Evolutionary conservation across 1,140 invertebrate species (phyloP).

Genomic region (Eumaeus atala): DNA sequence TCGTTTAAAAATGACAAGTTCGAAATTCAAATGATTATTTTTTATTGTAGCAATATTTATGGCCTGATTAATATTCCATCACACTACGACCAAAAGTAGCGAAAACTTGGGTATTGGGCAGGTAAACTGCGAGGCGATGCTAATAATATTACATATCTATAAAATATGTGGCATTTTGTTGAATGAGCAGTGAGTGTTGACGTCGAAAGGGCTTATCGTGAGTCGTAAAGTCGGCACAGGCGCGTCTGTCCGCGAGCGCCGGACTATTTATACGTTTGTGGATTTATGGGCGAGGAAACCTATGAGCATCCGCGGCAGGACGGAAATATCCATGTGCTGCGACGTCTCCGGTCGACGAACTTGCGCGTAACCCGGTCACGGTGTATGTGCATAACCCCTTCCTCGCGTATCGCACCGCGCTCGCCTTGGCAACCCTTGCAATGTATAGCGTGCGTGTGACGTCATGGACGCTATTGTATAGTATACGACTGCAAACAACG

Average conservation of each 20-base stretch:
- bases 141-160: too few species aligned
- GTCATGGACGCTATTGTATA: too few species aligned
- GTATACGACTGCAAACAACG: too few species aligned
- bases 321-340: slow-evolving; percentile 68
- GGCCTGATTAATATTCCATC: too few species aligned
- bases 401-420: background rate
- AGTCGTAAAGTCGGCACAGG: slow-evolving; percentile 52
- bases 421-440: background rate
- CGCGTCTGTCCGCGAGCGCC: slow-evolving; percentile 38
- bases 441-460: too few species aligned
- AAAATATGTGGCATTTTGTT: slow-evolving; percentile 19
- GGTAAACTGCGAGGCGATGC: too few species aligned
- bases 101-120: too few species aligned
- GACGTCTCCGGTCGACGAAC: slow-evolving; percentile 64
- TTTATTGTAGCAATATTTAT: too few species aligned
- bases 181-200: slow-evolving; percentile 40
- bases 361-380: slow-evolving; percentile 16
- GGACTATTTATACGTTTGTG: slow-evolving; percentile 60
- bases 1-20: too few species aligned
- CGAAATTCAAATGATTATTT: too few species aligned
- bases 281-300: slow-evolving; percentile 58
- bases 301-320: slow-evolving; percentile 50
- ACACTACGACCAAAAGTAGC: too few species aligned
- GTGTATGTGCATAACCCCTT: too few species aligned
- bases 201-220: slow-evolving; percentile 45